Percentiles rank a stretch among this genome's conserved stretches.
phyloP scores from a whole-genome alignment of 2,113 vertebrate genomes.

The Ctenomys sociabilis region DNA sequence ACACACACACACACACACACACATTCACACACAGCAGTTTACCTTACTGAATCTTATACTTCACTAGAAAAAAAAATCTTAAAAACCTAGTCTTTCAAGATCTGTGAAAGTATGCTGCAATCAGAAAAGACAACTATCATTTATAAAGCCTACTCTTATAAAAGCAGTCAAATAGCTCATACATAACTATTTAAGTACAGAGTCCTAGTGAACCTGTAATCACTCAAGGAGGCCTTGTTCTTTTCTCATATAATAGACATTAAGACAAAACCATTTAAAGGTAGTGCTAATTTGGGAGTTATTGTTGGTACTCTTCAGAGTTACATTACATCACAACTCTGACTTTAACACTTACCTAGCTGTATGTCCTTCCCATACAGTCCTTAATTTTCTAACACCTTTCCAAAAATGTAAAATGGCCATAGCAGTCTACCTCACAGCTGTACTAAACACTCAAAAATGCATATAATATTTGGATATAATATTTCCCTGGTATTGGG shows the following conservation, averaged over 20 bases:
- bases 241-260: not conserved
- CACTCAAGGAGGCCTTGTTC: not conserved
- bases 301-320: not conserved
- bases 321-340: not conserved
- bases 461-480: not conserved
- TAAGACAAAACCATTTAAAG: not conserved
- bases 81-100: not conserved
- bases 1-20: not conserved
- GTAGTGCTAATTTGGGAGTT: not conserved
- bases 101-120: slow-evolving; percentile 8
- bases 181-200: not conserved
- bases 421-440: not conserved
- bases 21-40: not conserved
- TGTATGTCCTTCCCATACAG: not conserved
- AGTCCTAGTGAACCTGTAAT: not conserved
- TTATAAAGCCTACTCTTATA: not conserved
- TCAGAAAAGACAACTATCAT: not conserved
- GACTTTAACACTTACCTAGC: not conserved
- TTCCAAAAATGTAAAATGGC: slow-evolving; percentile 2
- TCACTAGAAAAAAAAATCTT: not conserved
- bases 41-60: not conserved
- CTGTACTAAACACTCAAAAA: not conserved
- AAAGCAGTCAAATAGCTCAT: not conserved
- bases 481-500: not conserved
- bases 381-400: not conserved